Base-by-base conservation (phyloP, 1,140 invertebrate species). In the Manduca sexta region DNA sequence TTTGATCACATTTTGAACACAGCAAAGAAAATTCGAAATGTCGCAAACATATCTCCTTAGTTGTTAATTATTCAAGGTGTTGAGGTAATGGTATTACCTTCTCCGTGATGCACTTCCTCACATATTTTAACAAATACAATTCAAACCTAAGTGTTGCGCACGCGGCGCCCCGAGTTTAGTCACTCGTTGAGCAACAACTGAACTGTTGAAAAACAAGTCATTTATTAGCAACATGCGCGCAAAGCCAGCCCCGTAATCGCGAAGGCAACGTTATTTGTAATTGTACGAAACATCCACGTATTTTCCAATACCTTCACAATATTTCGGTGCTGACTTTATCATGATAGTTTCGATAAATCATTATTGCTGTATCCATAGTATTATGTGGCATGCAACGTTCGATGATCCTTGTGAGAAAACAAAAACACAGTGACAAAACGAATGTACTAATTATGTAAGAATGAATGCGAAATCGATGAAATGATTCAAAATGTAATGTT, bases 181-280 rank as follows among this genome's bases (percentile, higher is more conserved):
- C 82, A 85, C 82, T 85, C 82, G 69, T 72, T 82, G 82, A 79
- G 82, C 78, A 82, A 85, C 72, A 83, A 85, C 71, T 74, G 74
- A 79, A 79, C 79, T 85, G 82, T 85, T 79, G 82, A 85, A 85
- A 85, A 85, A 85, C 82, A 85, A 85, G 82, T 85, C 58, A 82
- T 81, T 84, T 73, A 84, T 84, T 84, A 84, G 77, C 78, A 78
- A 80, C 76, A 84, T 84, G 81, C 79, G 77, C 60, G 64, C 50
- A 74, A 83, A 81, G 76, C 65, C 73, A 73, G 70, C 73, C 66
- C 70, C 79, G 80, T 53, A 58, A 52, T 72, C 63, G 69, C 54
- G 64, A 72, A 76, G 64, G 64, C 71, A 45, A 14, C 21, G 11
- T n/a, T 43, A 5, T 40, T 17, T 17, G 8, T 40, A 11, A 14